These are phyloP conservation scores for Pseudois nayaur DNA, from an alignment of 2,113 vertebrate species.

Conservation along the genomic window DNA sequence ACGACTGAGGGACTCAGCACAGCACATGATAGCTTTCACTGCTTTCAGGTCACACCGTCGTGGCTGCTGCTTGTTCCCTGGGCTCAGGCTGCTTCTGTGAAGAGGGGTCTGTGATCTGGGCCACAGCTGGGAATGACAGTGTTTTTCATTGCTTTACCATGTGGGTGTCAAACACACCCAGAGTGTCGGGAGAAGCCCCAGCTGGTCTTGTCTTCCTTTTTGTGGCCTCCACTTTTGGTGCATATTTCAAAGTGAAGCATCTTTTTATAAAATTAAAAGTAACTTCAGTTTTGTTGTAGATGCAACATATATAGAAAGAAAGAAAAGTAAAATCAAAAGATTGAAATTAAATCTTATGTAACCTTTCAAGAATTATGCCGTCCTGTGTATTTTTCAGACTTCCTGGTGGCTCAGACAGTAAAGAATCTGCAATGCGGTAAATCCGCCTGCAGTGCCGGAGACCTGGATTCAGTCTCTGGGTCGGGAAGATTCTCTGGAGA, in stretches of 20 bases:
- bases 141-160: neutral
- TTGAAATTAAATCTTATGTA: neutral
- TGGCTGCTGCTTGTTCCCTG: neutral
- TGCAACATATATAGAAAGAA: conserved; percentile 8
- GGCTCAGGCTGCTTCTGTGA: neutral
- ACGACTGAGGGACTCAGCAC: neutral
- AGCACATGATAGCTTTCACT: neutral
- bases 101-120: neutral
- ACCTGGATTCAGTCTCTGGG: neutral
- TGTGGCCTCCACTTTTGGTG: neutral
- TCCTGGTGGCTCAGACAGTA: neutral
- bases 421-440: neutral
- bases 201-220: neutral
- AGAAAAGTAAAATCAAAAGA: neutral
- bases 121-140: neutral
- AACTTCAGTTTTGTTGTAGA: neutral
- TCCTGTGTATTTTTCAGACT: neutral
- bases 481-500: neutral
- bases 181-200: neutral
- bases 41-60: neutral
- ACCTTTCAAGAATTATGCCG: neutral
- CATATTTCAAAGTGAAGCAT: conserved; percentile 10
- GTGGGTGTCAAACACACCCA: neutral
- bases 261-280: conserved; percentile 38
- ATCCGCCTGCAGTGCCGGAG: neutral